Evolutionary conservation across 2,888 invertebrate species (phyloP), one percentile per base, ranked within the genome.

Genomic region (Boloria euphrosyne): DNA sequence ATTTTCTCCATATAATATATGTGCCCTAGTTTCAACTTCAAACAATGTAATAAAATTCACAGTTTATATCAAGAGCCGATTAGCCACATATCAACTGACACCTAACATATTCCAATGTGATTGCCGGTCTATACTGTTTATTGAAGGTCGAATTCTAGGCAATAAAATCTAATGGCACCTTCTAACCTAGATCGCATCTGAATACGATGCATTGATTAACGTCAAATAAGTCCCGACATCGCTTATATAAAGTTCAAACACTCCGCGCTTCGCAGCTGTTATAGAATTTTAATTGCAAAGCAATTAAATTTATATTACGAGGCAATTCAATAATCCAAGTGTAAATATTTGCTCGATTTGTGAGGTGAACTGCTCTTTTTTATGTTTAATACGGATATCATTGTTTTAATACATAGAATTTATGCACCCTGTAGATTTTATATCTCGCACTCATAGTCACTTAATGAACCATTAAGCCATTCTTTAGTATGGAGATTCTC

Each of bases 161-260:
- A 84, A 84, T 89, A 87, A 89, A 84, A 83, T 77, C 77, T 80
- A 80, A 82, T 83, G 78, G 79, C 75, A 75, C 74, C 71, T 73
- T 77, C 73, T 86, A 87, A 88, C 89, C 89, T 80, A 88, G 87
- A 85, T 88, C 80, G 81, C 82, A 82, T 83, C 83, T 81, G 80
- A 78, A 74, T 74, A 80, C 74, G 73, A 76, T 77, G 80, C 74
- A 78, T 73, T 75, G 70, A 79, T 78, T 76, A 72, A 68, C 71
- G 68, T 80, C 81, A 77, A 78, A 82, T 81, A 82, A 78, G 80
- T 81, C 79, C 74, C 73, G 78, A 78, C 75, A 71, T 77, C 74
- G 72, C 66, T 74, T 74, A 62, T 54, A 69, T 71, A 65, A 65
- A 64, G 51, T 64, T 57, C 50, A 65, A 58, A 69, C 65, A 68